Conservation (phyloP, 2,113 vertebrate species). For the Benitochromis conjunctus region DNA sequence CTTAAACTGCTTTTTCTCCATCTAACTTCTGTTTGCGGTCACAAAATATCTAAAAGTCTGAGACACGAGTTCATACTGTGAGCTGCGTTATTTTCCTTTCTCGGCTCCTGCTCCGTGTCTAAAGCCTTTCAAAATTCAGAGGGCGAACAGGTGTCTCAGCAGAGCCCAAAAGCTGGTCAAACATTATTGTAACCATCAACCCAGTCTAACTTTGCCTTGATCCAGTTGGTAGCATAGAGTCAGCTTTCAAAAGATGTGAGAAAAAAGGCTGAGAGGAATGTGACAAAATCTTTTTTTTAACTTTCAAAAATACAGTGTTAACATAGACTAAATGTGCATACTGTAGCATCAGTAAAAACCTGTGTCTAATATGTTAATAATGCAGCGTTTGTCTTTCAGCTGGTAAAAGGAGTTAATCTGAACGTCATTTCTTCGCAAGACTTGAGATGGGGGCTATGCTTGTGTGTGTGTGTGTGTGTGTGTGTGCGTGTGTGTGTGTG, state of each 20-base stretch:
- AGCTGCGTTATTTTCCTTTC: neutral
- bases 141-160: neutral
- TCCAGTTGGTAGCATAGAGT: neutral
- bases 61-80: neutral
- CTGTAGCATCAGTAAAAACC: constrained; percentile 24
- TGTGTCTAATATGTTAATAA: constrained; percentile 45
- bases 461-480: neutral
- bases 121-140: neutral
- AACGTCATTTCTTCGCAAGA: constrained; percentile 56
- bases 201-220: neutral
- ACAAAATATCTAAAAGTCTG: neutral
- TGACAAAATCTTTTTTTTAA: neutral
- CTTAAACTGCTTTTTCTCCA: neutral
- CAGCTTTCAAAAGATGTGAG: neutral
- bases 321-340: constrained; percentile 12
- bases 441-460: neutral
- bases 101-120: neutral
- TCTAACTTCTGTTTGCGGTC: neutral
- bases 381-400: constrained; percentile 40
- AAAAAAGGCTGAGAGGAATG: neutral
- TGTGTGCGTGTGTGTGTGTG: neutral
- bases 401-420: constrained; percentile 42
- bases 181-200: neutral
- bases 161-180: neutral
- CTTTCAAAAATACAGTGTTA: constrained; percentile 18